A percentile compares a stretch with the other conserved stretches of the same genome.
Evolutionary conservation across 2,888 invertebrate genomes (phyloP).

Genomic region (Chrysomela aeneicollis): DNA sequence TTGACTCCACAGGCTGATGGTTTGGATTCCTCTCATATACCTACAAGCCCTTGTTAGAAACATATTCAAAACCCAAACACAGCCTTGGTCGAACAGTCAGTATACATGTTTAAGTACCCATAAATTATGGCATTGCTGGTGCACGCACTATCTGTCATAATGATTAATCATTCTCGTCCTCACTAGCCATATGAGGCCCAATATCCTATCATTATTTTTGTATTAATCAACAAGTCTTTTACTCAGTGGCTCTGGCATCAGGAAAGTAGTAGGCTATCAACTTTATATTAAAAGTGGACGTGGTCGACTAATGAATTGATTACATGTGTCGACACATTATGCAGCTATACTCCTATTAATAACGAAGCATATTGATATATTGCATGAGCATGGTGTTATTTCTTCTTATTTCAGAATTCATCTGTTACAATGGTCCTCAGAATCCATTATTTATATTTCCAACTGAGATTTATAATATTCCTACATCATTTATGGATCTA

Average conservation of each 20-base stretch:
- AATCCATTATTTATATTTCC: too few species aligned
- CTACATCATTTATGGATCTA: neutral
- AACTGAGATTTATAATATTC: too few species aligned
- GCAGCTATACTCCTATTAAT: too few species aligned
- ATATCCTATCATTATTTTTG: conserved; percentile 55
- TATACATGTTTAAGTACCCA: conserved; percentile 49
- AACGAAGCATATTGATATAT: too few species aligned
- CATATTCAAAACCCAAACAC: too few species aligned
- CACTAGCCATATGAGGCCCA: conserved; percentile 56
- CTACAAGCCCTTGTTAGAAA: too few species aligned
- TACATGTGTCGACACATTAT: neutral
- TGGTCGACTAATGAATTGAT: conserved; percentile 14
- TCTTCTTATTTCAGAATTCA: too few species aligned
- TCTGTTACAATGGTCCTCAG: too few species aligned
- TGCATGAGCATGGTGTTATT: too few species aligned
- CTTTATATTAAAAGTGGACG: conserved; percentile 28
- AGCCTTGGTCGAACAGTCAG: neutral
- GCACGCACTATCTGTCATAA: conserved; percentile 52
- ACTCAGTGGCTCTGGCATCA: neutral
- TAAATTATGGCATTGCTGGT: conserved; percentile 53
- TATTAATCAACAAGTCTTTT: conserved; percentile 52
- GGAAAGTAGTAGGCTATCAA: conserved; percentile 20
- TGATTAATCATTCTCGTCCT: conserved; percentile 54
- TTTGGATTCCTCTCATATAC: too few species aligned
- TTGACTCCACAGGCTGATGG: too few species aligned